These are phyloP conservation scores for Caradrina kadenii DNA, from an alignment of 2,888 invertebrate genomes.

Conservation along the genomic window DNA sequence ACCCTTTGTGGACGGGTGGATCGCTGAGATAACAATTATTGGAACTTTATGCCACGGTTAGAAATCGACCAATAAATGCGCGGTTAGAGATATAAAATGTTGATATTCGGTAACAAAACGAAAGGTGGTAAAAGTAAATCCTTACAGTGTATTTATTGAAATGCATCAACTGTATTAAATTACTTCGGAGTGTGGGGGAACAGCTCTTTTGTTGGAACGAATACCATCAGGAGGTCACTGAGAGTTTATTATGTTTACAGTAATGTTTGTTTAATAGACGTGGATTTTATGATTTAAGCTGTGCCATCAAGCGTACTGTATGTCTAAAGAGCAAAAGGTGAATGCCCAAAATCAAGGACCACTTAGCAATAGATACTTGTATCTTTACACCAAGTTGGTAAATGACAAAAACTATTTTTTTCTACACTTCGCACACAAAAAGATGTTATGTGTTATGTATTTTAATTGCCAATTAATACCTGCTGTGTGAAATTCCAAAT, in stretches of 20 bases:
- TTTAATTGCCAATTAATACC: conserved; percentile 60
- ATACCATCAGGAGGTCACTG: neutral
- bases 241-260: neutral
- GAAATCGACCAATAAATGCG: conserved; percentile 72
- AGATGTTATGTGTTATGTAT: conserved; percentile 47
- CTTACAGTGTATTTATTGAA: conserved; percentile 35
- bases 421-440: conserved; percentile 23
- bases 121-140: conserved; percentile 41
- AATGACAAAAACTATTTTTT: conserved; percentile 21
- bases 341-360: conserved; percentile 20
- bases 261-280: neutral
- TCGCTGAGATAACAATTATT: conserved; percentile 85
- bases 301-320: too few species aligned
- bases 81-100: conserved; percentile 58
- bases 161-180: conserved; percentile 5
- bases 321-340: neutral
- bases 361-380: neutral
- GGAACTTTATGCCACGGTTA: conserved; percentile 76
- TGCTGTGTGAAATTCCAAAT: conserved; percentile 54
- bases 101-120: conserved; percentile 45
- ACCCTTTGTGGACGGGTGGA: conserved; percentile 75
- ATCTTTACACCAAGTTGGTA: conserved; percentile 15
- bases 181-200: neutral
- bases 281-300: neutral
- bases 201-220: neutral